These are phyloP conservation scores for Drosophila diplacantha DNA, from an alignment of 2,888 invertebrate genomes.

Conservation along the genomic window DNA sequence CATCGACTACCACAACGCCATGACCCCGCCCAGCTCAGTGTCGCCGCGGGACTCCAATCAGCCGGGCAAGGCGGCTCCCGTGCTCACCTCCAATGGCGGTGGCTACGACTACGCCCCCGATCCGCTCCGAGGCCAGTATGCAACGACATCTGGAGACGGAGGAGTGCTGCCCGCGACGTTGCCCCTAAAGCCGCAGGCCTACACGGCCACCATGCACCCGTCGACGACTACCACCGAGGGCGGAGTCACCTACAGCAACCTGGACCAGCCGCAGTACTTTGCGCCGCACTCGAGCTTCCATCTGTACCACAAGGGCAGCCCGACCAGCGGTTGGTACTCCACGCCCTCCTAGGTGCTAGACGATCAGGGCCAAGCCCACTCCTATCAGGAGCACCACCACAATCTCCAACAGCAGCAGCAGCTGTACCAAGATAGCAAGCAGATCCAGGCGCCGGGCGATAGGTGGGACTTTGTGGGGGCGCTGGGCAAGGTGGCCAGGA, in stretches of 20 bases:
- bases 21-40: conserved; percentile 98
- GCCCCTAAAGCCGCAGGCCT: conserved; percentile 94
- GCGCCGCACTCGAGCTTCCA: conserved; percentile 90
- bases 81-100: conserved; percentile 50
- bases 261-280: conserved; percentile 91
- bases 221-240: conserved; percentile 80
- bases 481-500: conserved; percentile 72
- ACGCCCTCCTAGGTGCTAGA: conserved; percentile 83
- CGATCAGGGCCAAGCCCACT: conserved; percentile 31
- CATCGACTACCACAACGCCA: conserved; percentile 93
- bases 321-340: conserved; percentile 88
- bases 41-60: conserved; percentile 92
- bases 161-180: conserved; percentile 80
- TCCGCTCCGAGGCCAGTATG: conserved; percentile 79
- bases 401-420: conserved; percentile 5
- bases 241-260: conserved; percentile 81
- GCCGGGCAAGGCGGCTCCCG: conserved; percentile 74
- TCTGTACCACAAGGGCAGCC: conserved; percentile 87
- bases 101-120: conserved; percentile 83
- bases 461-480: conserved; percentile 75
- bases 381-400: conserved; percentile 34
- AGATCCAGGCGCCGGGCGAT: conserved; percentile 31
- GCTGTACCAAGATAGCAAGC: conserved; percentile 17
- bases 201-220: conserved; percentile 84
- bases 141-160: conserved; percentile 75